These are phyloP conservation scores for Malacoraja senta DNA, from an alignment of 2,797 vertebrate species.

Conservation along the genomic window DNA sequence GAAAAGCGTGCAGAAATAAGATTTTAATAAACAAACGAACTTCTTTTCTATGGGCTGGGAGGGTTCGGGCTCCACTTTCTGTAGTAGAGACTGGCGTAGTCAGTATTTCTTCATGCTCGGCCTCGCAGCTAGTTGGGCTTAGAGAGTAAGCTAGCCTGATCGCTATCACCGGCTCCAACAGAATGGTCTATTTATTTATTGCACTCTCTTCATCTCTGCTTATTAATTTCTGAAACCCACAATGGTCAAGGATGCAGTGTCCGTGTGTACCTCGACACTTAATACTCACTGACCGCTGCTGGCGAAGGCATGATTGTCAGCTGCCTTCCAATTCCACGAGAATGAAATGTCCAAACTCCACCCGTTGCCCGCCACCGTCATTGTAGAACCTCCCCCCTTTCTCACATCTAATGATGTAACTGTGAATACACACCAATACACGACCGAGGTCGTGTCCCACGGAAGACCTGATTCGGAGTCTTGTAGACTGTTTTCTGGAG, in stretches of 20 bases:
- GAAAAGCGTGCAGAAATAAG: neutral
- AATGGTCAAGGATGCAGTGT: neutral
- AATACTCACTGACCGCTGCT: neutral
- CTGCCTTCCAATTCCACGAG: neutral
- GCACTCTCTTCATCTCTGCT: neutral
- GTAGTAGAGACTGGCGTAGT: neutral
- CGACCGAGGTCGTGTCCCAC: no score
- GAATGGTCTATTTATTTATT: no score
- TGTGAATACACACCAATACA: neutral
- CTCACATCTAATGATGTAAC: neutral
- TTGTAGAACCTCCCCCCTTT: no score
- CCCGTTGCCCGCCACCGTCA: neutral
- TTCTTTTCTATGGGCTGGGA: neutral
- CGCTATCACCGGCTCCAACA: no score
- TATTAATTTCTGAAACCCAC: neutral
- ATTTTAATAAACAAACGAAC: no score
- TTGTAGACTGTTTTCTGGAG: neutral
- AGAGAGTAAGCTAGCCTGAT: neutral
- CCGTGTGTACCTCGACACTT: no score
- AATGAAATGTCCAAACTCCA: neutral
- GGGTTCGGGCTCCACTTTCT: neutral
- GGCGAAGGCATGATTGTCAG: neutral
- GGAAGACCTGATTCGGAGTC: neutral
- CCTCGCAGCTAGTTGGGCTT: no score
- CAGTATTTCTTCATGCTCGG: neutral